These are phyloP conservation scores for Saccostrea glomerata DNA, from an alignment of 1,140 invertebrate species.

Conservation along the genomic window DNA sequence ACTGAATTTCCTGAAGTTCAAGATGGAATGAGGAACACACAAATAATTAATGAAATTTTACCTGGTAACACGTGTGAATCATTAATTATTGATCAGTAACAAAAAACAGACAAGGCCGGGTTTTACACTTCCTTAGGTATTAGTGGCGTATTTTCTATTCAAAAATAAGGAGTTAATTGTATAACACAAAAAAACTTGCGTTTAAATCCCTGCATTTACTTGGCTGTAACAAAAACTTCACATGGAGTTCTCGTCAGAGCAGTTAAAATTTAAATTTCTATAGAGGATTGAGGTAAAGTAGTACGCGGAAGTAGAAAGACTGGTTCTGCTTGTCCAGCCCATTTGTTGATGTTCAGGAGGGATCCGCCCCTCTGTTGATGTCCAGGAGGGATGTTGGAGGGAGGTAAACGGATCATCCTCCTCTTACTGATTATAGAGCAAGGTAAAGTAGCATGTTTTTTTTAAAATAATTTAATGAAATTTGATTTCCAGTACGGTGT, in stretches of 20 bases:
- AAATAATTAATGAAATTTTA: neutral
- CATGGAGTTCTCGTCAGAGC: neutral
- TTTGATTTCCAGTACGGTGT: neutral
- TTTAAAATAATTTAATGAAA: neutral
- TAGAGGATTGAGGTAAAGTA: neutral
- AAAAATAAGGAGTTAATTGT: neutral
- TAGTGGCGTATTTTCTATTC: neutral
- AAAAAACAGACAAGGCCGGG: neutral
- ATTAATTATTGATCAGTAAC: neutral
- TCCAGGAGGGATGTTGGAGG: neutral
- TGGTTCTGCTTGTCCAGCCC: neutral
- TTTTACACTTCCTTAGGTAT: neutral
- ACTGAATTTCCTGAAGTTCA: neutral
- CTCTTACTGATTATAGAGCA: neutral
- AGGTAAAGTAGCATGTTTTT: conserved; percentile 11
- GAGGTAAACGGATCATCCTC: neutral
- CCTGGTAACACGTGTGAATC: neutral
- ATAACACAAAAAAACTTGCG: neutral
- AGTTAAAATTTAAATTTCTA: neutral
- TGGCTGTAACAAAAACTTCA: neutral
- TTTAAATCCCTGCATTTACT: neutral
- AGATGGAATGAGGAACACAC: conserved; percentile 8
- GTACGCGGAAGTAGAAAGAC: conserved; percentile 26
- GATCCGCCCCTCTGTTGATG: neutral
- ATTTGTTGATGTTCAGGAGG: neutral